phyloP scores from a whole-genome alignment of 2,797 vertebrate genomes.

The Aplochiton taeniatus region DNA sequence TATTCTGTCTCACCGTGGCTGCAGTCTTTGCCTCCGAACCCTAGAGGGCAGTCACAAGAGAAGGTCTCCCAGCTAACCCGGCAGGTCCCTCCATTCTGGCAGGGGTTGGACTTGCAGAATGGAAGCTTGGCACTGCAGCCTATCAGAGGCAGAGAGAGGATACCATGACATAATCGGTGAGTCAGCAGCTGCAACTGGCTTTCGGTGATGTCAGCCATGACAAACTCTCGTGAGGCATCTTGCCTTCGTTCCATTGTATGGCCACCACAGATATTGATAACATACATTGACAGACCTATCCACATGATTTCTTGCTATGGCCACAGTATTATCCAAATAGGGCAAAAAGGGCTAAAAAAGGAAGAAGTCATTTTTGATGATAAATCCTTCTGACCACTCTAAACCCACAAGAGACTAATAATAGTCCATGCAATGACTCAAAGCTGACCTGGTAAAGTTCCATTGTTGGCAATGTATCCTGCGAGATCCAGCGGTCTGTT shows the following conservation, averaged over 20 bases:
- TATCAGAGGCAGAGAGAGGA: constrained; percentile 46
- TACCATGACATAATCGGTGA: constrained; percentile 1
- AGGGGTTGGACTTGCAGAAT: constrained; percentile 92
- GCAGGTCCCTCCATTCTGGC: constrained; percentile 92
- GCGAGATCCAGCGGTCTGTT: constrained; percentile 90
- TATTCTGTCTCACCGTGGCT: constrained; percentile 78
- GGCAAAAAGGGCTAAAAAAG: too few species aligned
- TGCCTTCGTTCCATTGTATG: too few species aligned
- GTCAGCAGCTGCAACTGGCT: background rate
- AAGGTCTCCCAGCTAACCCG: constrained; percentile 93
- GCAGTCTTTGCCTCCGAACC: constrained; percentile 96
- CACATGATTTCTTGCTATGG: too few species aligned
- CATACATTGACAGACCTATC: too few species aligned
- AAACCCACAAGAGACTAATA: background rate
- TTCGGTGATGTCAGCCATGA: background rate
- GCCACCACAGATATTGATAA: too few species aligned
- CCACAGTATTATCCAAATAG: too few species aligned
- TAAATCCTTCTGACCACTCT: too few species aligned
- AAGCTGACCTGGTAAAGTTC: constrained; percentile 86
- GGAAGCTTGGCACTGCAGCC: constrained; percentile 92
- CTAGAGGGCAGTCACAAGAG: constrained; percentile 91
- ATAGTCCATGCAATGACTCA: constrained; percentile 1
- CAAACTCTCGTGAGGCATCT: too few species aligned
- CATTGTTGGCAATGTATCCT: constrained; percentile 94
- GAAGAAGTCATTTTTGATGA: too few species aligned